A percentile compares a stretch with the other conserved stretches of the same genome.
These are phyloP conservation scores for Plebejus anna DNA, from an alignment of 2,888 invertebrate genomes.

Conservation along the genomic window DNA sequence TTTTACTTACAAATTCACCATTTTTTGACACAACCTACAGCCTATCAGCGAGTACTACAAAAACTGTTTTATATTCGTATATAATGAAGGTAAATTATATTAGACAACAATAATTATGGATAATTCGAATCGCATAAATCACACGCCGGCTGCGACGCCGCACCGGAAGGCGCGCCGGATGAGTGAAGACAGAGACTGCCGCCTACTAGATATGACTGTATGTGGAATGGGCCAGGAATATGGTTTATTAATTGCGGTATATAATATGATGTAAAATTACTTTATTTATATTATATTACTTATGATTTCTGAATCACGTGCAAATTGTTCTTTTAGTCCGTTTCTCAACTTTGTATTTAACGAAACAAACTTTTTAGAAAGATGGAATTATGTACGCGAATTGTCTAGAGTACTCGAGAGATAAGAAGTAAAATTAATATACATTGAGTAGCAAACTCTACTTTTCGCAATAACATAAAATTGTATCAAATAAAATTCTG, in stretches of 20 bases:
- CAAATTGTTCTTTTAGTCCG: no score
- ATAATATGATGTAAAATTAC: not conserved
- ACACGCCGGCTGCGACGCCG: conserved; percentile 61
- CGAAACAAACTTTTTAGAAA: no score
- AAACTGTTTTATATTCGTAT: conserved; percentile 22
- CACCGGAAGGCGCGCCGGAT: conserved; percentile 64
- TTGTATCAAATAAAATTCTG: no score
- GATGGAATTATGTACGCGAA: no score
- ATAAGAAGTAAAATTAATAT: no score
- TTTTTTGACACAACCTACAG: not conserved
- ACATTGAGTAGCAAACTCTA: no score
- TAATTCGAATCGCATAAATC: conserved; percentile 73
- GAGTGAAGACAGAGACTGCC: conserved; percentile 46
- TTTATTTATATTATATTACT: not conserved
- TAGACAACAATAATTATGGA: conserved; percentile 60
- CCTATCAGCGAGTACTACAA: not conserved
- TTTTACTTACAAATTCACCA: not conserved
- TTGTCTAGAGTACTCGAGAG: no score
- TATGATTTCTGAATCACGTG: no score
- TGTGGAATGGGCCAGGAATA: not conserved
- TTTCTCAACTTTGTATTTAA: no score
- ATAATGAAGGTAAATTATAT: conserved; percentile 45
- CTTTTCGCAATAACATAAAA: no score
- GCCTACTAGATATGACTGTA: conserved; percentile 45
- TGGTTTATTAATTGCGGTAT: not conserved